Base-by-base conservation (phyloP, 2,797 vertebrate species). In the Valencia hispanica region DNA sequence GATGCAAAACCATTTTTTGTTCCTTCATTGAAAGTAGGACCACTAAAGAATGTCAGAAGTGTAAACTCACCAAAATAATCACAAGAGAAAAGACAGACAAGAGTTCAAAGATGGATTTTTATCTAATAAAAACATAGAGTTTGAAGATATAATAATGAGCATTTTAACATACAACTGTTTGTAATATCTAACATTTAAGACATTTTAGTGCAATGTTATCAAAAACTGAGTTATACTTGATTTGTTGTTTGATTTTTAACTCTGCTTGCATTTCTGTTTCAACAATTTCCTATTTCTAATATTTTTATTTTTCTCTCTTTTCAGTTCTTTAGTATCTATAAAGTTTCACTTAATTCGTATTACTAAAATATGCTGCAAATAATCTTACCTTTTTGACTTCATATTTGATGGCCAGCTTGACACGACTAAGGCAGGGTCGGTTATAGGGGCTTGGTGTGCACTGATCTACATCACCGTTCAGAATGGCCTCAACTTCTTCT, bases 361-460 rank as follows among this genome's bases (percentile, higher is more conserved):
- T 55, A 14, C 25, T 55, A 55, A 55, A 55, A 25, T n/a, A n/a
- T 27, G n/a, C 53, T 27, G 53, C 27, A 55, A 27, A n/a, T 17
- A 55, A 55, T 59, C 85, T 83, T 79, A 99, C 98, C 97, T 99
- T 99, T 85, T 99, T 99, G 82, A 99, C 98, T 90, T 99, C 97
- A 0, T 98, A 99, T 89, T 99, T 99, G 92, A 99, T 99, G 83
- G 97, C 96, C 61, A 99, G 95, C 92, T 96, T 97, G 87, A 99
- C 95, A 11, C 98, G 96, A 93, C 96, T 98, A 85, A 99, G 93
- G 83, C 97, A 98, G 0, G 98, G 98, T 68, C 97, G 94, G 90
- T 96, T 97, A 89, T 97, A 96, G 79, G 97, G 95, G 0, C 95
- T 93, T 36, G 94, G 96, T 25, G 96, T 83, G 71, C 96, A 95